phyloP scores from a whole-genome alignment of 2,888 invertebrate genomes.

The Phortica magna region DNA sequence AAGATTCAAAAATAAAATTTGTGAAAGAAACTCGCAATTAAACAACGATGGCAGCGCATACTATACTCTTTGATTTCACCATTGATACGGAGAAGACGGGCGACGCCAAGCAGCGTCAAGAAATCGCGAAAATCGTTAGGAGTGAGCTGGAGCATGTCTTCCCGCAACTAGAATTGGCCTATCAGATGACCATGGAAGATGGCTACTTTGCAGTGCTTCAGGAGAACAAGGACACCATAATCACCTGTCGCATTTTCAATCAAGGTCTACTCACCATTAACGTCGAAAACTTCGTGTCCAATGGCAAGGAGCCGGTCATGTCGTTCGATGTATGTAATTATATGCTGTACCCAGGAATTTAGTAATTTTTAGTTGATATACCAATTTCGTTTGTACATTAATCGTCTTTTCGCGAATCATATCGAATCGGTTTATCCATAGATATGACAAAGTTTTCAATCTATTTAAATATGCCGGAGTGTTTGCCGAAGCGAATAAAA shows the following conservation, averaged over 20 bases:
- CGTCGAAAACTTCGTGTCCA: slow-evolving; percentile 89
- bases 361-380: not conserved
- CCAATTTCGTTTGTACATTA: not conserved
- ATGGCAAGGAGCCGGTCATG: slow-evolving; percentile 85
- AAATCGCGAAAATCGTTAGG: slow-evolving; percentile 84
- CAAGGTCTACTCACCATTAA: slow-evolving; percentile 87
- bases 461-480: not conserved
- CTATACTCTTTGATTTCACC: slow-evolving; percentile 88
- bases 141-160: slow-evolving; percentile 86
- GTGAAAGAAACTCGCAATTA: not conserved
- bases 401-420: not conserved
- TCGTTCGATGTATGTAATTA: slow-evolving; percentile 84
- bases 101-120: slow-evolving; percentile 83
- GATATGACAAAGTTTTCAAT: not conserved
- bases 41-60: slow-evolving; percentile 86
- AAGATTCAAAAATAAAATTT: not conserved
- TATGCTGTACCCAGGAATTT: slow-evolving; percentile 36
- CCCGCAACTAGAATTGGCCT: slow-evolving; percentile 84
- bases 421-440: not conserved
- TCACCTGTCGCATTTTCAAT: slow-evolving; percentile 84
- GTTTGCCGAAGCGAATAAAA: slow-evolving; percentile 14
- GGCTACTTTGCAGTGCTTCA: slow-evolving; percentile 85
- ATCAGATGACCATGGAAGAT: slow-evolving; percentile 84
- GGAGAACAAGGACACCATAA: slow-evolving; percentile 84
- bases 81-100: slow-evolving; percentile 84